A percentile compares a stretch with the other conserved stretches of the same genome.
Evolutionary conservation across 2,113 vertebrate genomes (phyloP).

Genomic region (Propithecus coquereli): DNA sequence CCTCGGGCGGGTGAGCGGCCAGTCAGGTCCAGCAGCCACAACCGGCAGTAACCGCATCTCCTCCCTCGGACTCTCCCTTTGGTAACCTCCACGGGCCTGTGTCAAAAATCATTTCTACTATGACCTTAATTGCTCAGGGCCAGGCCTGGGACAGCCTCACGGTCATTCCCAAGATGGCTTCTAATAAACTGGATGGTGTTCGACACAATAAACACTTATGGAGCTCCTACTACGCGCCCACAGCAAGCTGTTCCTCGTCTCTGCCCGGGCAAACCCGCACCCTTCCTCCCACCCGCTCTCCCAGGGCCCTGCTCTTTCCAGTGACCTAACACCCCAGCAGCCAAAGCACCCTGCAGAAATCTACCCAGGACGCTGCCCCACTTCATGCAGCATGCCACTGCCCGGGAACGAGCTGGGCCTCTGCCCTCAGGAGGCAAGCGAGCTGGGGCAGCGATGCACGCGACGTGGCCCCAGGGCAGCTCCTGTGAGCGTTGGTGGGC

Average conservation of each 20-base stretch:
- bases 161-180: neutral
- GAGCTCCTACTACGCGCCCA: neutral
- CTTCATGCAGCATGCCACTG: neutral
- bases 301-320: neutral
- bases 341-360: neutral
- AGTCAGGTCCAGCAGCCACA: neutral
- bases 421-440: neutral
- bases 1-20: neutral
- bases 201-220: no score
- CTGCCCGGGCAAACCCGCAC: neutral
- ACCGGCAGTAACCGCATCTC: neutral
- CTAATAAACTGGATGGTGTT: neutral
- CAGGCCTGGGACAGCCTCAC: neutral
- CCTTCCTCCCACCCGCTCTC: neutral
- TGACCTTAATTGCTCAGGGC: neutral
- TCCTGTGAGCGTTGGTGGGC: neutral
- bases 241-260: neutral
- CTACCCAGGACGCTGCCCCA: neutral
- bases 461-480: rapidly evolving
- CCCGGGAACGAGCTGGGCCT: neutral
- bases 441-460: neutral
- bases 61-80: neutral
- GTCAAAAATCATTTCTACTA: neutral
- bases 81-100: neutral
- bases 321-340: neutral